A percentile compares a stretch with the other conserved stretches of the same genome.
Evolutionary conservation across 2,888 invertebrate genomes (phyloP).

Genomic region (Anticlea derivata): DNA sequence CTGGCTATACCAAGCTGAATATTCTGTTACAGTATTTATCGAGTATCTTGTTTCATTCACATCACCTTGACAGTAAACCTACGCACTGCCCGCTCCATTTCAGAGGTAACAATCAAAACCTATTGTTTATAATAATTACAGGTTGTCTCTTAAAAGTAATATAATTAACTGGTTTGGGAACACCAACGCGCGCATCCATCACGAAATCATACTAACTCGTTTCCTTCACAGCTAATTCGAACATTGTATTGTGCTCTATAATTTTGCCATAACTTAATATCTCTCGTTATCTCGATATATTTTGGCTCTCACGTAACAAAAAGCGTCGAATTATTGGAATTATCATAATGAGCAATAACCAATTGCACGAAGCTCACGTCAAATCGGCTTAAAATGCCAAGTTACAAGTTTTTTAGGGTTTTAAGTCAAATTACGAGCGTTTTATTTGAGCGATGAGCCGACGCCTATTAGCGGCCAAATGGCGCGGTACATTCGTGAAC

Average conservation of each 20-base stretch:
- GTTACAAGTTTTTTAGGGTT: conserved; percentile 52
- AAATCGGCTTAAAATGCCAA: conserved; percentile 62
- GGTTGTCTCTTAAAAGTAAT: conserved; percentile 53
- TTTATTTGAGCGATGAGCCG: conserved; percentile 67
- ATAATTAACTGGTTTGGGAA: conserved; percentile 51
- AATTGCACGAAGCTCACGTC: conserved; percentile 77
- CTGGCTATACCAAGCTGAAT: conserved; percentile 8
- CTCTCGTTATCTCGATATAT: conserved; percentile 56
- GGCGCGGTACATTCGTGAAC: conserved; percentile 66
- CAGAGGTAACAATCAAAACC: conserved; percentile 59
- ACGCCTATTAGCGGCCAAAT: conserved; percentile 62
- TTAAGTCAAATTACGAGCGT: conserved; percentile 63
- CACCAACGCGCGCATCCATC: conserved; percentile 56
- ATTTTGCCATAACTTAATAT: conserved; percentile 57
- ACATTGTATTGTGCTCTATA: conserved; percentile 44
- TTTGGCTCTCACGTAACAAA: conserved; percentile 55
- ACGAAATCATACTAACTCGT: conserved; percentile 45
- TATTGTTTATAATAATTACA: conserved; percentile 69
- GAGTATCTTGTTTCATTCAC: conserved; percentile 34
- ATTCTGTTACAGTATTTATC: conserved; percentile 19
- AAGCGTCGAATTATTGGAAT: conserved; percentile 51
- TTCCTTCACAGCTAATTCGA: conserved; percentile 45
- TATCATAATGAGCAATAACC: conserved; percentile 77
- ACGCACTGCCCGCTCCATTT: conserved; percentile 57
- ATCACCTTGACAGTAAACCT: conserved; percentile 38